A percentile compares a stretch with the other conserved stretches of the same genome.
Conservation (phyloP, 2,888 invertebrate genomes). For the Lumbricus terrestris region DNA sequence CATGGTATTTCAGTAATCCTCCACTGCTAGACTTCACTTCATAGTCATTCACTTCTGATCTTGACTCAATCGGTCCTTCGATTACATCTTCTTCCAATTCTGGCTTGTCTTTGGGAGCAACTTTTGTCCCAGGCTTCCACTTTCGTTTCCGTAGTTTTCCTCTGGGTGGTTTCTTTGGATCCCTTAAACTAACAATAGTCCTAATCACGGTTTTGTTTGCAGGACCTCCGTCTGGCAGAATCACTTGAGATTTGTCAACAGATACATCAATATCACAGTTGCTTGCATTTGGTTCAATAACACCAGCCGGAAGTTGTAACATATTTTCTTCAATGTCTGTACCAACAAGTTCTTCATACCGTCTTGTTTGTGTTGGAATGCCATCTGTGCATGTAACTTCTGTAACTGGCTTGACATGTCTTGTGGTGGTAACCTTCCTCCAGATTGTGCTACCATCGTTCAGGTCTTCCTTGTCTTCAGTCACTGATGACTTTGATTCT, state of each 20-base stretch:
- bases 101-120: not conserved
- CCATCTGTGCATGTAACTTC: conserved; percentile 4
- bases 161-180: not conserved
- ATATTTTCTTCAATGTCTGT: conserved; percentile 23
- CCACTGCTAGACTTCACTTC: not conserved
- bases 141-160: not conserved
- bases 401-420: conserved; percentile 5
- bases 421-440: conserved; percentile 15
- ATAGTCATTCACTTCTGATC: not conserved
- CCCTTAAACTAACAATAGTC: conserved; percentile 17
- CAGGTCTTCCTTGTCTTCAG: conserved; percentile 15
- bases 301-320: conserved; percentile 13
- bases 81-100: not conserved
- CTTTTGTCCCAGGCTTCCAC: not conserved
- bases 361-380: not conserved
- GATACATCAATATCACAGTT: conserved; percentile 16
- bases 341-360: conserved; percentile 12
- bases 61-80: not conserved
- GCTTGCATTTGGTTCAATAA: conserved; percentile 20
- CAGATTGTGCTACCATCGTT: conserved; percentile 6
- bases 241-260: conserved; percentile 10
- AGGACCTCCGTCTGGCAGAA: conserved; percentile 11
- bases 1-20: not conserved
- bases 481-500: not conserved
- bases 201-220: conserved; percentile 19